Conservation (phyloP, 2,797 vertebrate species). For the Halcyon chelicuti region DNA sequence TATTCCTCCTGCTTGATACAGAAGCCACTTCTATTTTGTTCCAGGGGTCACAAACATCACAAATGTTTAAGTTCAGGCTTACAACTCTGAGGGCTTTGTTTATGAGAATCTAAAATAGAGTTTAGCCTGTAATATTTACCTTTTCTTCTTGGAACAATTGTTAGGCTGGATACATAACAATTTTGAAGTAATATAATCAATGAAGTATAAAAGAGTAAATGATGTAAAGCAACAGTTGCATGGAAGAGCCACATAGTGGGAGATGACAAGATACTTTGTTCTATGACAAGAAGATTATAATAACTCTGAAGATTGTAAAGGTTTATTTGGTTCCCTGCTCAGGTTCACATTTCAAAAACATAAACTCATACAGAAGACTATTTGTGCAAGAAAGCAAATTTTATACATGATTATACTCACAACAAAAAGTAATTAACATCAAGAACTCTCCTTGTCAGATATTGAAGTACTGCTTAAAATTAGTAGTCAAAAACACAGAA, state of each 20-base stretch:
- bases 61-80: neutral
- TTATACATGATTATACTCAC: slow-evolving; percentile 32
- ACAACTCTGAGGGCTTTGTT: neutral
- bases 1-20: neutral
- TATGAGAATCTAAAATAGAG: neutral
- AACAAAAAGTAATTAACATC: slow-evolving; percentile 72
- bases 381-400: slow-evolving; percentile 43
- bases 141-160: neutral
- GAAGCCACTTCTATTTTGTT: neutral
- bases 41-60: neutral
- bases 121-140: slow-evolving; percentile 26
- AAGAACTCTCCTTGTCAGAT: slow-evolving; percentile 47
- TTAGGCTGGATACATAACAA: slow-evolving; percentile 21
- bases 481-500: neutral
- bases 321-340: neutral
- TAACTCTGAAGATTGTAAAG: neutral
- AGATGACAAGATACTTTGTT: slow-evolving; percentile 28
- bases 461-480: slow-evolving; percentile 30
- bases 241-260: neutral
- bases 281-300: slow-evolving; percentile 47
- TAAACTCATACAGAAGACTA: slow-evolving; percentile 28
- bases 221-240: slow-evolving; percentile 1
- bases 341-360: slow-evolving; percentile 49
- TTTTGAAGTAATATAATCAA: slow-evolving; percentile 10
- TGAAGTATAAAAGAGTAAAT: slow-evolving; percentile 11